These are phyloP conservation scores for Apis laboriosa DNA, from an alignment of 1,140 invertebrate species.

Conservation along the genomic window DNA sequence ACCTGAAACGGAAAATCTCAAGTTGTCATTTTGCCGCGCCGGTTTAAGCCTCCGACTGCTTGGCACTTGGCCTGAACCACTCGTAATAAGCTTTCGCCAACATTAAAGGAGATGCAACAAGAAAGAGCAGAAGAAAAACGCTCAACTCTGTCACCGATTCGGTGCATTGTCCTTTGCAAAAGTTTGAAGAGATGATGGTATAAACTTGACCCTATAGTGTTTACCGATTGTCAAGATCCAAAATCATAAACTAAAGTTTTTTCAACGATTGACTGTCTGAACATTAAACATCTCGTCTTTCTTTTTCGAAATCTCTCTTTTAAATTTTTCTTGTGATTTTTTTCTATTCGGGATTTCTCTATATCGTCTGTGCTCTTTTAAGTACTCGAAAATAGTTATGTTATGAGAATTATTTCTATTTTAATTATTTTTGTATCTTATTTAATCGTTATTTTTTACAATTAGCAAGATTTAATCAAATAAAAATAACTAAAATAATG, in stretches of 20 bases:
- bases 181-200: background rate
- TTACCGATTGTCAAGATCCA: background rate
- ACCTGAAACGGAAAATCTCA: constrained; percentile 16
- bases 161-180: background rate
- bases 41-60: background rate
- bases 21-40: constrained; percentile 10
- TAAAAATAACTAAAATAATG: too few relatives aligned
- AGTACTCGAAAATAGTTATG: too few relatives aligned
- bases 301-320: background rate
- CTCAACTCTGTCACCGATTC: background rate
- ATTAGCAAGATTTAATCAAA: too few relatives aligned
- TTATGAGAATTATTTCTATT: too few relatives aligned
- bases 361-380: too few relatives aligned
- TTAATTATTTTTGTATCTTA: too few relatives aligned
- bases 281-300: constrained; percentile 20
- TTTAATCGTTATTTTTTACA: too few relatives aligned
- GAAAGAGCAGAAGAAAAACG: too few relatives aligned
- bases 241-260: constrained; percentile 30
- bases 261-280: constrained; percentile 40
- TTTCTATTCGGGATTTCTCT: too few relatives aligned
- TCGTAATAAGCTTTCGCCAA: background rate
- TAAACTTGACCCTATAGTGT: constrained; percentile 9
- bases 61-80: background rate
- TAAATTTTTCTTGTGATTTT: background rate
- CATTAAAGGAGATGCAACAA: background rate